phyloP scores from a whole-genome alignment of 2,113 vertebrate species.

The Cariama cristata region DNA sequence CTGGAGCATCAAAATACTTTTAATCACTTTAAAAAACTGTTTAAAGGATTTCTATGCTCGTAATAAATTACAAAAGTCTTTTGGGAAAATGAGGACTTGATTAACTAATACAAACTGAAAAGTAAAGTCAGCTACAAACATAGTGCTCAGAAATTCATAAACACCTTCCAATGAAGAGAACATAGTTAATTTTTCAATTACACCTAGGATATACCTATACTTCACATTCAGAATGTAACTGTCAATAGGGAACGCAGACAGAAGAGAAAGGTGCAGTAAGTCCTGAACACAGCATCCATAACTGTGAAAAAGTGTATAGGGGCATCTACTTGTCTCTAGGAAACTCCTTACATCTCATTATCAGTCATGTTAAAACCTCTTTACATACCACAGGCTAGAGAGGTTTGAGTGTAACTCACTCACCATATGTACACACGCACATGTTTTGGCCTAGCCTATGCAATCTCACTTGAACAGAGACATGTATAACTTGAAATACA shows the following conservation, averaged over 20 bases:
- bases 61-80: background rate
- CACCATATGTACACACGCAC: accelerated
- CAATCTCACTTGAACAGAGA: background rate
- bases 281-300: background rate
- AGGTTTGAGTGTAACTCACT: background rate
- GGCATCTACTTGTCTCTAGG: background rate
- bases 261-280: background rate
- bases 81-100: background rate
- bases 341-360: background rate
- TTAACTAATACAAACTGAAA: background rate
- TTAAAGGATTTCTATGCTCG: background rate
- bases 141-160: background rate
- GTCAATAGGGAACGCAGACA: background rate
- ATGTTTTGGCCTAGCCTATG: background rate
- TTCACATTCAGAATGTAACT: background rate
- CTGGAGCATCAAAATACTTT: background rate
- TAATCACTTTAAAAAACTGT: background rate
- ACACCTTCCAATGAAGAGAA: background rate
- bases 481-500: background rate
- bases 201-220: background rate
- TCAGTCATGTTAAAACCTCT: background rate
- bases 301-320: background rate
- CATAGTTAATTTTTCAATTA: background rate
- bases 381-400: background rate
- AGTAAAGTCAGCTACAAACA: background rate